Evolutionary conservation across 2,888 invertebrate species (phyloP).

Genomic region (Ormyrus nitidulus): DNA sequence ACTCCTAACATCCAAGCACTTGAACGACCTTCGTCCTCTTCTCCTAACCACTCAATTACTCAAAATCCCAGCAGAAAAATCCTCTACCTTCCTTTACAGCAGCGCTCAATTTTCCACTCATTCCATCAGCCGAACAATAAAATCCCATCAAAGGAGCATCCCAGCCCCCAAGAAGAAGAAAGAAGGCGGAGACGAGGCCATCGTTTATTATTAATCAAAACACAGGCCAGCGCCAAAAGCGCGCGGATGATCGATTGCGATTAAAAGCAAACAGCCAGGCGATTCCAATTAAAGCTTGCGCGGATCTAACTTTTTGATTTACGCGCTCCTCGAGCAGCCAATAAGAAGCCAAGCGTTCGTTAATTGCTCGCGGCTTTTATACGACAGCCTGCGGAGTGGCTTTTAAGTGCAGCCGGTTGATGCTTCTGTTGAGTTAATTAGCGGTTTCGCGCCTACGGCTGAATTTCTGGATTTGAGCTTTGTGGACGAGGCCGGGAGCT

Average conservation of each 20-base stretch:
- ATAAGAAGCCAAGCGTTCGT: conserved; percentile 30
- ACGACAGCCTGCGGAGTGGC: no score
- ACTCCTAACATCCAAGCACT: no score
- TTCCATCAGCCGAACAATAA: conserved; percentile 13
- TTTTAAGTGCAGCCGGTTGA: background rate
- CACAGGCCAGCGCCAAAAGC: conserved; percentile 11
- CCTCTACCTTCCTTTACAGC: background rate
- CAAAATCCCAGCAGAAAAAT: background rate
- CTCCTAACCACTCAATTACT: no score
- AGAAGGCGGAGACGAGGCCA: conserved; percentile 18
- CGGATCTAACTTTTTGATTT: conserved; percentile 53
- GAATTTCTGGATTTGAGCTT: background rate
- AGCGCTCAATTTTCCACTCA: background rate
- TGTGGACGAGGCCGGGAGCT: no score
- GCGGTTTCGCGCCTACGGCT: background rate
- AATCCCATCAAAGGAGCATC: background rate
- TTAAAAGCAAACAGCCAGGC: conserved; percentile 36
- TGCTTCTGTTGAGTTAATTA: conserved; percentile 31
- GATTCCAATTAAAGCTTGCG: conserved; percentile 49
- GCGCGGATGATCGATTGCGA: conserved; percentile 42
- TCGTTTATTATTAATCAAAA: conserved; percentile 45
- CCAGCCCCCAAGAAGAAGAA: background rate
- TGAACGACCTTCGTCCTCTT: no score
- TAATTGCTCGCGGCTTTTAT: conserved; percentile 11
- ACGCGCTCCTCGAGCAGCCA: conserved; percentile 16